phyloP scores from a whole-genome alignment of 2,888 invertebrate species.

The Autographa gamma region DNA sequence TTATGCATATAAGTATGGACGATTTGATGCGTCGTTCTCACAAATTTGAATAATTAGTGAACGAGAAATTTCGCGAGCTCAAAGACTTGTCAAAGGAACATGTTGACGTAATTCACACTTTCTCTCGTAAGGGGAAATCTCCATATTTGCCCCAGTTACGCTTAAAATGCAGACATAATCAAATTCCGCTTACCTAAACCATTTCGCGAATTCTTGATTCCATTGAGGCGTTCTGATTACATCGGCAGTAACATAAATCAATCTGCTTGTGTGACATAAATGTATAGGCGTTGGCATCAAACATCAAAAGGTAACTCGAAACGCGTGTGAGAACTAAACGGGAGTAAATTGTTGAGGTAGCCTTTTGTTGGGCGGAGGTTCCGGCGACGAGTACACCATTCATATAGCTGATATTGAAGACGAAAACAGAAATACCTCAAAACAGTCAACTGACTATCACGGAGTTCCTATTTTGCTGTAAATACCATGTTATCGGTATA shows the following conservation, averaged over 20 bases:
- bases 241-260: slow-evolving; percentile 28
- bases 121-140: slow-evolving; percentile 27
- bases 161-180: slow-evolving; percentile 10
- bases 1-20: slow-evolving; percentile 32
- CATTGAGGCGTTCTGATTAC: slow-evolving; percentile 21
- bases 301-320: slow-evolving; percentile 19
- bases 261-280: slow-evolving; percentile 21
- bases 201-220: slow-evolving; percentile 12
- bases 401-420: background rate
- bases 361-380: slow-evolving; percentile 5
- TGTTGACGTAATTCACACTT: slow-evolving; percentile 41
- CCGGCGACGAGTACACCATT: background rate
- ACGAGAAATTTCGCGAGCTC: slow-evolving; percentile 38
- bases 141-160: slow-evolving; percentile 21
- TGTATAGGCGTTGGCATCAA: slow-evolving; percentile 12
- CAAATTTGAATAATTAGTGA: slow-evolving; percentile 40
- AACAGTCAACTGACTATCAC: background rate
- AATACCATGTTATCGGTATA: background rate
- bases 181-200: slow-evolving; percentile 3
- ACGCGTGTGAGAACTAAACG: slow-evolving; percentile 23
- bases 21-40: slow-evolving; percentile 25
- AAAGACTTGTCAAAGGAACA: slow-evolving; percentile 34
- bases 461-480: background rate
- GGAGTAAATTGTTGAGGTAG: slow-evolving; percentile 19
- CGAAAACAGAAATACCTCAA: background rate